Evolutionary conservation across 2,888 invertebrate genomes (phyloP).

Genomic region (Drosophila atripex): DNA sequence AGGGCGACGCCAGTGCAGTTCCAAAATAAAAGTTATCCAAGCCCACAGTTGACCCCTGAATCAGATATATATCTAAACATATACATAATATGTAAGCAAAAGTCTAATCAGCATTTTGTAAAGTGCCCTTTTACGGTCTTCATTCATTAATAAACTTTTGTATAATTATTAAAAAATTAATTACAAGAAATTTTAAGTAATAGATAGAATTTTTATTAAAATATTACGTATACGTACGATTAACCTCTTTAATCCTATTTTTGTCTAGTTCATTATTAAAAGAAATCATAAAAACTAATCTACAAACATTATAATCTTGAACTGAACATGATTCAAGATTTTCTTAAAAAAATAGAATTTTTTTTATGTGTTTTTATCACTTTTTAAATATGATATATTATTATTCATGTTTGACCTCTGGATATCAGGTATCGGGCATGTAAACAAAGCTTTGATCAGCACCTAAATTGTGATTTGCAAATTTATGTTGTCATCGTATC

Average conservation of each 20-base stretch:
- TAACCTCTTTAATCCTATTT: no score
- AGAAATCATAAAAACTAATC: not conserved
- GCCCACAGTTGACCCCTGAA: constrained; percentile 66
- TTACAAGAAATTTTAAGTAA: not conserved
- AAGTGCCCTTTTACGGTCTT: not conserved
- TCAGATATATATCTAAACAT: constrained; percentile 28
- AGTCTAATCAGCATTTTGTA: constrained; percentile 30
- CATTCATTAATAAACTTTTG: not conserved
- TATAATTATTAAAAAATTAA: not conserved
- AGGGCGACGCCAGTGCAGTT: constrained; percentile 62
- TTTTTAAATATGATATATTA: not conserved
- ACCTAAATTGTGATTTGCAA: not conserved
- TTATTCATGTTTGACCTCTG: not conserved
- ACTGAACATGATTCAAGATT: not conserved
- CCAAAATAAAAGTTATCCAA: constrained; percentile 57
- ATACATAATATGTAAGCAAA: not conserved
- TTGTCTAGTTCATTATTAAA: no score
- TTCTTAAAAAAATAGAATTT: not conserved
- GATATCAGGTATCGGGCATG: constrained; percentile 1
- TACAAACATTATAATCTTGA: not conserved
- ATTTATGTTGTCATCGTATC: constrained; percentile 25
- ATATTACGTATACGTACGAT: no score
- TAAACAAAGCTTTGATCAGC: not conserved
- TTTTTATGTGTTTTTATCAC: not conserved
- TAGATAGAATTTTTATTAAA: no score